Evolutionary conservation across 2,113 vertebrate species (phyloP).

Genomic region (Ceratotherium simum): DNA sequence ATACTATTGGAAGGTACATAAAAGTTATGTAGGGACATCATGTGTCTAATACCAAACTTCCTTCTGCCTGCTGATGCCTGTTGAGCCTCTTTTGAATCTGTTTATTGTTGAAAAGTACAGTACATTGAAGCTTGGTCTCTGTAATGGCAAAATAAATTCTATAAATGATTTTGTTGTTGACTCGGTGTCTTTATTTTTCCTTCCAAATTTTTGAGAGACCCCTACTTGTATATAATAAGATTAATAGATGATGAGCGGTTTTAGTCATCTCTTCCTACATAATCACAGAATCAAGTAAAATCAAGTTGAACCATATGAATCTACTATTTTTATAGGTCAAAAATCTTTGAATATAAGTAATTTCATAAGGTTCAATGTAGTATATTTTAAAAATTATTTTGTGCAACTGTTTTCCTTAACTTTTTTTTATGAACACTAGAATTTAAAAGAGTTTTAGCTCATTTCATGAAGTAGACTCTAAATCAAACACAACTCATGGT

Average conservation of each 20-base stretch:
- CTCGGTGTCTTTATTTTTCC: not conserved
- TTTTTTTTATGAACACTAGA: not conserved
- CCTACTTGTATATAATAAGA: not conserved
- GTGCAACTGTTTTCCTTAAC: not conserved
- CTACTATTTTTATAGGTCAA: not conserved
- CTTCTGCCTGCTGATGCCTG: not conserved
- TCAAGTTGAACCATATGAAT: not conserved
- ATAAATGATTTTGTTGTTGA: not conserved
- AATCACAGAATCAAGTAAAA: not conserved
- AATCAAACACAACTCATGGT: not conserved
- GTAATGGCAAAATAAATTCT: not conserved
- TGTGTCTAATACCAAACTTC: not conserved
- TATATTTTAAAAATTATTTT: conserved; percentile 10
- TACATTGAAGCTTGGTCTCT: not conserved
- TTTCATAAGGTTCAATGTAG: not conserved
- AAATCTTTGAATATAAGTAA: not conserved
- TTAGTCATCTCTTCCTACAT: not conserved
- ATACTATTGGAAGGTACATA: not conserved
- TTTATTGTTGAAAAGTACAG: not conserved
- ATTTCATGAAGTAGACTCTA: not conserved
- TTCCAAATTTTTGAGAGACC: not conserved
- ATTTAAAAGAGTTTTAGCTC: conserved; percentile 47
- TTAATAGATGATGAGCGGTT: not conserved
- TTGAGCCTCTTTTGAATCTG: not conserved
- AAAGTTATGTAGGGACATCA: not conserved